phyloP scores from a whole-genome alignment of 2,113 vertebrate species.

The Hippocampus abdominalis region DNA sequence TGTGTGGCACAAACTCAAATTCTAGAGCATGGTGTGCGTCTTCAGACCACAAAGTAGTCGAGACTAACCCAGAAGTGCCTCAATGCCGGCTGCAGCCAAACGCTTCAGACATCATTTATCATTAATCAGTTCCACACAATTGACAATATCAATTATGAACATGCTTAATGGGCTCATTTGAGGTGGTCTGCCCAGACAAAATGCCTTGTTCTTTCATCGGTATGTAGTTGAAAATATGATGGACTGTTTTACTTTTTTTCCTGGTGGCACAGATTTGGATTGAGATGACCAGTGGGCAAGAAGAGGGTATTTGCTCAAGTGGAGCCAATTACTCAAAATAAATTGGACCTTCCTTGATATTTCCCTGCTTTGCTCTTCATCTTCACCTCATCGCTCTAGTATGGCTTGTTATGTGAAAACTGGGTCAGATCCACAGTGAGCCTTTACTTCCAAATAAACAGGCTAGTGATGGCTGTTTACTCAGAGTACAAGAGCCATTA shows the following conservation, averaged over 20 bases:
- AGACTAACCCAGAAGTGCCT: too few species aligned
- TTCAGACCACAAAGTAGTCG: too few species aligned
- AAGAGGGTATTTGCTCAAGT: constrained; percentile 75
- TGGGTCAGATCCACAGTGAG: constrained; percentile 53
- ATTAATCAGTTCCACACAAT: constrained; percentile 1
- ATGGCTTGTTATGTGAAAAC: constrained; percentile 62
- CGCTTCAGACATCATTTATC: not conserved
- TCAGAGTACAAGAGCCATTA: constrained; percentile 68
- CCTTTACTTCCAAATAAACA: constrained; percentile 74
- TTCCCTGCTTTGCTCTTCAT: constrained; percentile 45
- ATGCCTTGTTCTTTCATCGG: constrained; percentile 31
- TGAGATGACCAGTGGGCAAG: constrained; percentile 60
- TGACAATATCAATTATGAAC: constrained; percentile 33
- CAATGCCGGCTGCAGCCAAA: not conserved
- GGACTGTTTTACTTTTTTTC: constrained; percentile 28
- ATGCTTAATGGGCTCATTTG: not conserved
- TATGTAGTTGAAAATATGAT: constrained; percentile 39
- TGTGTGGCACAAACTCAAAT: too few species aligned
- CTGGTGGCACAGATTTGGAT: constrained; percentile 44
- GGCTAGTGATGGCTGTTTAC: constrained; percentile 72
- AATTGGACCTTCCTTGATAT: constrained; percentile 70
- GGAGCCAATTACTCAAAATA: constrained; percentile 79
- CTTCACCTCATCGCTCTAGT: constrained; percentile 55
- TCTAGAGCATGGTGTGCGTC: not conserved
- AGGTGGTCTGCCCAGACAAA: not conserved